Base-by-base conservation (phyloP, 92 coral and sea anemone genomes). In the Paragorgia papillata region DNA sequence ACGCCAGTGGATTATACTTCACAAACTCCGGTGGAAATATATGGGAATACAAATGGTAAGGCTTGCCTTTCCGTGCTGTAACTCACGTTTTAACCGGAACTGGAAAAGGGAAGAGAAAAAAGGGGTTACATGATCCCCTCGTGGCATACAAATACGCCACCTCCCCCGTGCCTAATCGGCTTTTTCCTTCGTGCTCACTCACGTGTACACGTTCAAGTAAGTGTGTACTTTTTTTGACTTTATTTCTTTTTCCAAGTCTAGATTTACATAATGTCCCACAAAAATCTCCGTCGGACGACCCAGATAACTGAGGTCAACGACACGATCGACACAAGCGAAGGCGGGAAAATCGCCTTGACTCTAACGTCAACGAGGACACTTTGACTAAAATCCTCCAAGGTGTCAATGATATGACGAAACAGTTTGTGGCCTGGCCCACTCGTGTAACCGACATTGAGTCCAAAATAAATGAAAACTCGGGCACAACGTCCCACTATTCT, bases 171-270 rank as follows among this genome's bases (percentile, higher is more conserved):
- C 44, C 44, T 63, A 22, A 4, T 63, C 69, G 69, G 55, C 73
- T 66, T 39, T 66, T 39, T 41, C 18, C 35, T 39, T 18, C 48
- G 69, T 63, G 69, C 69, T 63, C 56, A 30, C 73, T 39, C 73
- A 66, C 73, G 73, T 39, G 73, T 21, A 66, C n/a, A 51, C 73
- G 33, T 35, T 66, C 54, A 66, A 56, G 54, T 41, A 66, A 66
- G 73, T 66, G 15, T 19, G n/a, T 66, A 49, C 18, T 13, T 6
- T 66, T 40, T 66, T 66, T 66, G 12, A 0, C n/a, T 41, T 41
- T 41, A 26, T 0, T 22, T 41, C 32, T 18, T 22, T 26, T 66
- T 41, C 32, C 30, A n/a, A 34, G 15, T 13, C 7, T 5, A 19
- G 15, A n/a, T 2, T 46, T 46, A n/a, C 15, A 15, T 15, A 46